Evolutionary conservation across 2,113 vertebrate genomes (phyloP).

Genomic region (Jaculus jaculus): DNA sequence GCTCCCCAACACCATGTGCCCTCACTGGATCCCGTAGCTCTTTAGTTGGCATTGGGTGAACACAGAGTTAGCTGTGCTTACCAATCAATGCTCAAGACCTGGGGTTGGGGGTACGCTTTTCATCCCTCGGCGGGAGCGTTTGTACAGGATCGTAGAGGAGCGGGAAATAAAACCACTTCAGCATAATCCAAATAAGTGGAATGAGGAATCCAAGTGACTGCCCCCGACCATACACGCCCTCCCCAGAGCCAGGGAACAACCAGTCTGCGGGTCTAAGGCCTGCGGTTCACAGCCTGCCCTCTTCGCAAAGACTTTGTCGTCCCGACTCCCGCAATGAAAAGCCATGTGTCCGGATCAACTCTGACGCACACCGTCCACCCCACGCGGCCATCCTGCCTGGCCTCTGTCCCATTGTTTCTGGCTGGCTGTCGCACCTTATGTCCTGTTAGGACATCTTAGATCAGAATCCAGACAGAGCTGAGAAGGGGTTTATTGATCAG

Average conservation of each 20-base stretch:
- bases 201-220: too few species aligned
- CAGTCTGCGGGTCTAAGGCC: neutral
- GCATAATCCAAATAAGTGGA: too few species aligned
- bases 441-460: neutral
- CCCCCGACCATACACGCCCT: too few species aligned
- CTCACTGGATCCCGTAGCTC: constrained; percentile 19
- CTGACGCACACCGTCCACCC: neutral
- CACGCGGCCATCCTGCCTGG: neutral
- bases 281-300: neutral
- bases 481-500: neutral
- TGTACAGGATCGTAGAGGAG: neutral
- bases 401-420: neutral
- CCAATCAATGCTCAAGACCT: neutral
- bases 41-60: constrained; percentile 23
- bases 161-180: neutral
- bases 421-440: neutral
- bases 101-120: neutral
- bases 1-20: constrained; percentile 5
- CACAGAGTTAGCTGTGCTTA: constrained; percentile 33
- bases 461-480: neutral
- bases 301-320: constrained; percentile 24
- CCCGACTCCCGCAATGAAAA: neutral
- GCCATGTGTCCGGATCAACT: neutral
- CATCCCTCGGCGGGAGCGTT: neutral
- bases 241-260: neutral